A percentile compares a stretch with the other conserved stretches of the same genome.
These are phyloP conservation scores for Micrastur ruficollis DNA, from an alignment of 2,797 vertebrate species.

Conservation along the genomic window DNA sequence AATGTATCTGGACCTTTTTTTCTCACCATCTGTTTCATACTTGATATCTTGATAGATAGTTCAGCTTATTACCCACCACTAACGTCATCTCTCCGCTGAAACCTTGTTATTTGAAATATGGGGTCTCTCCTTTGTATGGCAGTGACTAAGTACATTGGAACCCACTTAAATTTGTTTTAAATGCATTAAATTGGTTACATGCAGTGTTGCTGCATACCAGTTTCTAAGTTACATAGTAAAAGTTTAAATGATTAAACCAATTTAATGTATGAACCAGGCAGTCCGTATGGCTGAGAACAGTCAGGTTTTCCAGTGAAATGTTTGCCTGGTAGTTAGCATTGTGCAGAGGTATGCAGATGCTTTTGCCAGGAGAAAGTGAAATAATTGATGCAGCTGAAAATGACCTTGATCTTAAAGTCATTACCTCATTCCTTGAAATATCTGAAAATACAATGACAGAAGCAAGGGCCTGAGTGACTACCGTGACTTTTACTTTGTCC, in stretches of 20 bases:
- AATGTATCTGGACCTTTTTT: conserved; percentile 58
- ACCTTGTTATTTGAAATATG: conserved; percentile 74
- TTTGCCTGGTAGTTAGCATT: conserved; percentile 58
- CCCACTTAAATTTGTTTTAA: conserved; percentile 72
- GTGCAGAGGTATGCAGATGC: conserved; percentile 71
- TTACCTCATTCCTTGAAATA: conserved; percentile 77
- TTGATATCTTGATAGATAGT: conserved; percentile 76
- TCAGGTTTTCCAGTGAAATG: conserved; percentile 71
- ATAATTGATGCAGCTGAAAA: conserved; percentile 76
- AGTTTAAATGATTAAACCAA: conserved; percentile 72
- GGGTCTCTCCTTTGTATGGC: conserved; percentile 70
- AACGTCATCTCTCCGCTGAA: conserved; percentile 70
- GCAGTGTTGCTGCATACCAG: conserved; percentile 51
- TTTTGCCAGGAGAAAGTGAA: conserved; percentile 75
- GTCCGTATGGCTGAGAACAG: conserved; percentile 32
- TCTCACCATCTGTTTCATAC: conserved; percentile 71
- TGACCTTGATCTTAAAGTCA: conserved; percentile 76
- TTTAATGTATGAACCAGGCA: conserved; percentile 74
- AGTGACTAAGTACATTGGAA: conserved; percentile 77
- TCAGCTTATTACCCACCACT: conserved; percentile 72
- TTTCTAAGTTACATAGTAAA: conserved; percentile 74
- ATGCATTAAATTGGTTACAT: conserved; percentile 75
- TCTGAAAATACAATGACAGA: conserved; percentile 72
- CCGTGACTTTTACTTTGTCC: conserved; percentile 62
- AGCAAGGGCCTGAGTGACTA: conserved; percentile 70